Evolutionary conservation across 2,113 vertebrate genomes (phyloP).

Genomic region (Nesoenas mayeri): DNA sequence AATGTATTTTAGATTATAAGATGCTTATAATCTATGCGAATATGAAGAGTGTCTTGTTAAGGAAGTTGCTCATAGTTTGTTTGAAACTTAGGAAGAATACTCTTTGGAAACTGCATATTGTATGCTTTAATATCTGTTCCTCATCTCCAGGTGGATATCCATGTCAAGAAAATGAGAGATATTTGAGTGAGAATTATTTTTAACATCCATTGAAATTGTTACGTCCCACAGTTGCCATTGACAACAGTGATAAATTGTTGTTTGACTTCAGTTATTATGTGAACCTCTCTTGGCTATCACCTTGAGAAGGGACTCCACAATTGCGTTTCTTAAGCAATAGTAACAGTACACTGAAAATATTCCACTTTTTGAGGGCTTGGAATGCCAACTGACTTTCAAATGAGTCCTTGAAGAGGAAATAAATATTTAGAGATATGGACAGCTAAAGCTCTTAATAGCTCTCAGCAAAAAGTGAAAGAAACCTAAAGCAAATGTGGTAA

Average conservation of each 20-base stretch:
- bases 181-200: slow-evolving; percentile 3
- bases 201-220: background rate
- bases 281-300: background rate
- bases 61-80: background rate
- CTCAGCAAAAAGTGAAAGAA: background rate
- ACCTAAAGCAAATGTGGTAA: background rate
- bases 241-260: background rate
- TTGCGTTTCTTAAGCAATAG: background rate
- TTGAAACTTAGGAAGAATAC: background rate
- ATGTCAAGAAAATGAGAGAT: background rate
- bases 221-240: background rate
- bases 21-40: background rate
- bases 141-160: background rate
- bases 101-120: background rate
- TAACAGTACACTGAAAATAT: background rate
- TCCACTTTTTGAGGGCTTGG: background rate
- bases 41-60: background rate
- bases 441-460: background rate
- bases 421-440: background rate
- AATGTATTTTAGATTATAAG: background rate
- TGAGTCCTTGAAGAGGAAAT: background rate
- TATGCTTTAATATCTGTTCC: background rate
- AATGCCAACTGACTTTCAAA: background rate
- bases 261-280: background rate
- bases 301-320: background rate